Evolutionary conservation across 2,113 vertebrate species (phyloP).

Genomic region (Neolamprologus toae): DNA sequence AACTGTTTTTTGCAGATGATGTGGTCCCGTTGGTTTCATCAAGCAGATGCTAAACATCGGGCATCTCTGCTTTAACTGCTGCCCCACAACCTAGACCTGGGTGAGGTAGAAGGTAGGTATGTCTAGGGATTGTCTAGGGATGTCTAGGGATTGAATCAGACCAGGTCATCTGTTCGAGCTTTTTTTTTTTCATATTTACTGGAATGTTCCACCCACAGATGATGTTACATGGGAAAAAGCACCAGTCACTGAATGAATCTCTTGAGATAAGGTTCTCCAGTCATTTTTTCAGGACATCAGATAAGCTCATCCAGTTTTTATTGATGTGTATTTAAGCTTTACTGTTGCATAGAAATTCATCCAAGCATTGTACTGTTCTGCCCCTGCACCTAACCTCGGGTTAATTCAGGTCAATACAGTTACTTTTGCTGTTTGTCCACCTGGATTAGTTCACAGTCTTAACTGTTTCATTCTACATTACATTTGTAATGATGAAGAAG

Average conservation of each 20-base stretch:
- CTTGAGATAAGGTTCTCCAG: background rate
- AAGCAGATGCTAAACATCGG: background rate
- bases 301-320: conserved; percentile 5
- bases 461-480: background rate
- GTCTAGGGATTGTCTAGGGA: background rate
- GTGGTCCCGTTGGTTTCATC: background rate
- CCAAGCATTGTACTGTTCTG: background rate
- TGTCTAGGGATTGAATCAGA: background rate
- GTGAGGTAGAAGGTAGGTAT: background rate
- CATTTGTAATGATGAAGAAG: background rate
- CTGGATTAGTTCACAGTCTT: background rate
- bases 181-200: background rate
- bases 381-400: background rate
- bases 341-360: background rate
- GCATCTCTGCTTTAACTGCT: background rate
- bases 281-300: conserved; percentile 27
- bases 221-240: conserved; percentile 46
- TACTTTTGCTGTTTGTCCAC: background rate
- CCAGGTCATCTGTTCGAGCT: background rate
- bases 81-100: background rate
- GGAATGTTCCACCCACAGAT: conserved; percentile 38
- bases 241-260: conserved; percentile 10
- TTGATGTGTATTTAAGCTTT: background rate
- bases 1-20: background rate
- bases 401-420: background rate